These are phyloP conservation scores for Benthosema pterotum DNA, from an alignment of 2,797 vertebrate species.

Conservation along the genomic window DNA sequence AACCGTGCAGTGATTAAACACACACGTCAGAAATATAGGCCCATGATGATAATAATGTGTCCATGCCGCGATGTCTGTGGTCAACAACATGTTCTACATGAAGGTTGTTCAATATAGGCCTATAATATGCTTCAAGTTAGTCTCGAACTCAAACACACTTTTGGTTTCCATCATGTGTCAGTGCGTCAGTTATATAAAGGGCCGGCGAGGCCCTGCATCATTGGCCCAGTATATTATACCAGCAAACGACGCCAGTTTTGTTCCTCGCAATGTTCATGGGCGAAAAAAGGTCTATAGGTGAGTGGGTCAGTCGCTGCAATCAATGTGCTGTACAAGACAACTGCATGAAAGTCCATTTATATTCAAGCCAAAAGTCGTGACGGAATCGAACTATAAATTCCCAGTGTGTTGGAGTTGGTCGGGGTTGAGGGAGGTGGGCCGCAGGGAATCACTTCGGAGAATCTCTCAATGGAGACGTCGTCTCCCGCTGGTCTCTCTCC, in stretches of 20 bases:
- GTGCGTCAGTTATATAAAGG: slow-evolving; percentile 25
- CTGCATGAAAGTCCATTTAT: slow-evolving; percentile 66
- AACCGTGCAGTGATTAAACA: no score
- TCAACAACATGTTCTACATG: not conserved
- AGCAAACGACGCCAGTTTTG: not conserved
- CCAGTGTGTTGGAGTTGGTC: not conserved
- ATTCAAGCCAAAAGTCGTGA: slow-evolving; percentile 75
- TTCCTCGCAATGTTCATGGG: slow-evolving; percentile 7
- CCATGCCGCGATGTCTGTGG: not conserved
- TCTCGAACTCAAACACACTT: slow-evolving; percentile 29
- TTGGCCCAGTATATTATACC: slow-evolving; percentile 1
- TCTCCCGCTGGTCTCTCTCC: slow-evolving; percentile 90
- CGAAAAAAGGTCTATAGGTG: not conserved
- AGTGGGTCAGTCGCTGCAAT: slow-evolving; percentile 69
- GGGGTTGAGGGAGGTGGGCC: no score
- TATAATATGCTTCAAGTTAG: slow-evolving; percentile 42
- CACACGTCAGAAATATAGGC: no score
- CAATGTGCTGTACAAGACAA: slow-evolving; percentile 87
- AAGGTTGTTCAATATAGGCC: slow-evolving; percentile 9
- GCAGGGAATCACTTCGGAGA: slow-evolving; percentile 82
- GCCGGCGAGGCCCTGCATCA: slow-evolving; percentile 34
- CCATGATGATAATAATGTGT: no score
- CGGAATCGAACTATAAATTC: slow-evolving; percentile 51
- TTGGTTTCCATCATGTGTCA: slow-evolving; percentile 32
- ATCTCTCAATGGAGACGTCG: slow-evolving; percentile 84